These are phyloP conservation scores for Erebia aethiops DNA, from an alignment of 2,888 invertebrate species.

Conservation along the genomic window DNA sequence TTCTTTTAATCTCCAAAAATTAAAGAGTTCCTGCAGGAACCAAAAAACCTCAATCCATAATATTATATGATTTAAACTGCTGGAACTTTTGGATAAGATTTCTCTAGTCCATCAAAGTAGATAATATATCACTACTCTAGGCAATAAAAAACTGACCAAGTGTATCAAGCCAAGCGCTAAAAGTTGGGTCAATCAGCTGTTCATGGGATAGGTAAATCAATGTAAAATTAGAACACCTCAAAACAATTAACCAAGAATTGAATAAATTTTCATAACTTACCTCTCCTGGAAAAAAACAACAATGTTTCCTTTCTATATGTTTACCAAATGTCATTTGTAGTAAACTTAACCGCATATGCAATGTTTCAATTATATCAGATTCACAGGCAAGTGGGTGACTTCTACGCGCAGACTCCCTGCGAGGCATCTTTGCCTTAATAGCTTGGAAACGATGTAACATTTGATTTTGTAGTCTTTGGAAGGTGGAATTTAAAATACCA, in stretches of 20 bases:
- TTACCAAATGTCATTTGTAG: slow-evolving; percentile 97
- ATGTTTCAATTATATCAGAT: slow-evolving; percentile 95
- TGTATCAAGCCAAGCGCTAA: no score
- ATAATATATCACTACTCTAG: no score
- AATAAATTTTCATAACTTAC: slow-evolving; percentile 66
- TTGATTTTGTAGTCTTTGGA: slow-evolving; percentile 92
- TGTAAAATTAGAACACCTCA: not conserved
- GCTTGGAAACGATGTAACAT: slow-evolving; percentile 93
- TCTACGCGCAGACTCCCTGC: slow-evolving; percentile 94
- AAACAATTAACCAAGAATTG: not conserved
- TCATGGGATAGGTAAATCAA: not conserved
- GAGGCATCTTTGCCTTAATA: slow-evolving; percentile 95
- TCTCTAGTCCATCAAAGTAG: no score
- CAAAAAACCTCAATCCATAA: no score
- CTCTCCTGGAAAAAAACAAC: slow-evolving; percentile 97
- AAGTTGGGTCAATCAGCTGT: no score
- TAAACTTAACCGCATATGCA: slow-evolving; percentile 95
- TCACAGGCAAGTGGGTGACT: slow-evolving; percentile 95
- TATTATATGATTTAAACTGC: no score
- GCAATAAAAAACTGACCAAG: no score
- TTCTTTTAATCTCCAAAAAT: no score
- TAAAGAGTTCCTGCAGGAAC: no score
- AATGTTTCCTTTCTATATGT: slow-evolving; percentile 95
- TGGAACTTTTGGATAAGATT: no score
- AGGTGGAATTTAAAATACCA: slow-evolving; percentile 91